phyloP scores from a whole-genome alignment of 2,113 vertebrate species.

The Sclerurus mexicanus region DNA sequence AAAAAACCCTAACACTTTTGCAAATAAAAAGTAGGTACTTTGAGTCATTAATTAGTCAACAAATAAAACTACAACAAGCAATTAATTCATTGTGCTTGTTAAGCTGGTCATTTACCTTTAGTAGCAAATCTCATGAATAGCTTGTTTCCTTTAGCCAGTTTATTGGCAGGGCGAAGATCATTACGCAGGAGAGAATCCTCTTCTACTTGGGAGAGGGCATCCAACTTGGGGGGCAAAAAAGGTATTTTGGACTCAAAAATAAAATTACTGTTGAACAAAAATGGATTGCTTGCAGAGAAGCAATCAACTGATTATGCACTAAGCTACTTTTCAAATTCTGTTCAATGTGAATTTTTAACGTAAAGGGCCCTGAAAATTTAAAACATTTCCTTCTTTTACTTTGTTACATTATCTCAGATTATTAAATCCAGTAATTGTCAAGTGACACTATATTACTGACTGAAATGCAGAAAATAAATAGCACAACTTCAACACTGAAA shows the following conservation, averaged over 20 bases:
- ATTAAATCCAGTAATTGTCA: not conserved
- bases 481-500: not conserved
- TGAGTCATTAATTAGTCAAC: not conserved
- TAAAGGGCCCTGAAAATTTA: not conserved
- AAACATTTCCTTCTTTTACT: not conserved
- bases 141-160: slow-evolving; percentile 91
- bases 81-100: not conserved
- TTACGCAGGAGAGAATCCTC: slow-evolving; percentile 90
- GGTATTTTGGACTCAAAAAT: slow-evolving; percentile 50
- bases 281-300: not conserved
- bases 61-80: not conserved
- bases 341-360: not conserved
- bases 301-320: not conserved
- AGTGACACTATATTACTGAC: not conserved
- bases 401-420: not conserved
- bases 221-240: slow-evolving; percentile 74
- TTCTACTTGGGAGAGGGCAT: slow-evolving; percentile 85
- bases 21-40: not conserved
- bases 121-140: slow-evolving; percentile 93
- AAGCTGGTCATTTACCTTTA: slow-evolving; percentile 78
- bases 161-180: slow-evolving; percentile 86
- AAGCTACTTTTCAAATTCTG: not conserved
- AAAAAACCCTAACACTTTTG: not conserved
- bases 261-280: not conserved
- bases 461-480: not conserved